These are phyloP conservation scores for Stomorhina lunata DNA, from an alignment of 2,888 invertebrate species.

Conservation along the genomic window DNA sequence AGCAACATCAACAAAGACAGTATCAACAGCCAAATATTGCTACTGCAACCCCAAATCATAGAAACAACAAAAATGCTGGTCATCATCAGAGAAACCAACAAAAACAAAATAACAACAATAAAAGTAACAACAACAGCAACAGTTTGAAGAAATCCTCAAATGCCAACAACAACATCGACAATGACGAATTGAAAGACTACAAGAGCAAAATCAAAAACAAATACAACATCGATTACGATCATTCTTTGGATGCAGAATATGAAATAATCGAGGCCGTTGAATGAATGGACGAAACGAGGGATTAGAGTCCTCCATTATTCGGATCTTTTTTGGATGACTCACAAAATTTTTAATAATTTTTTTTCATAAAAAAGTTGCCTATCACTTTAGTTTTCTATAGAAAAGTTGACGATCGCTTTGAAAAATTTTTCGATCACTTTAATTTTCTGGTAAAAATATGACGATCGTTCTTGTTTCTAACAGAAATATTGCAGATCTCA, in stretches of 20 bases:
- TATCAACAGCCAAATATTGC: conserved; percentile 60
- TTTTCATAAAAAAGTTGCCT: too few species aligned
- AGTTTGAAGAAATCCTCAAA: conserved; percentile 67
- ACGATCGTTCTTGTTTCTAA: too few species aligned
- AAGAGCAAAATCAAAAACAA: conserved; percentile 80
- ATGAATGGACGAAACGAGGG: conserved; percentile 66
- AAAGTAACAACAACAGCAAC: conserved; percentile 30
- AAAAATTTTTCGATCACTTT: too few species aligned
- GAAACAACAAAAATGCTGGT: conserved; percentile 29
- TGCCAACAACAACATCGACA: conserved; percentile 74
- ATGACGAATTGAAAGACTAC: conserved; percentile 77
- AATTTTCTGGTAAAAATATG: too few species aligned
- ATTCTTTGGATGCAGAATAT: conserved; percentile 80
- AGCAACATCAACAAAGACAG: conserved; percentile 65
- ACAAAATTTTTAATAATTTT: neutral
- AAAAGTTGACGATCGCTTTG: too few species aligned
- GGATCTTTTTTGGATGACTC: neutral
- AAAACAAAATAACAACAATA: conserved; percentile 40
- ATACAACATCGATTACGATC: conserved; percentile 80
- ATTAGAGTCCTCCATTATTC: neutral
- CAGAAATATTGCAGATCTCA: too few species aligned
- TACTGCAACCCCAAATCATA: conserved; percentile 57
- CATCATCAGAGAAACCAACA: conserved; percentile 44
- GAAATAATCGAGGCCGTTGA: conserved; percentile 80
- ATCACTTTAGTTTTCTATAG: too few species aligned